phyloP scores from a whole-genome alignment of 2,888 invertebrate species.

The Xestia ashworthii region DNA sequence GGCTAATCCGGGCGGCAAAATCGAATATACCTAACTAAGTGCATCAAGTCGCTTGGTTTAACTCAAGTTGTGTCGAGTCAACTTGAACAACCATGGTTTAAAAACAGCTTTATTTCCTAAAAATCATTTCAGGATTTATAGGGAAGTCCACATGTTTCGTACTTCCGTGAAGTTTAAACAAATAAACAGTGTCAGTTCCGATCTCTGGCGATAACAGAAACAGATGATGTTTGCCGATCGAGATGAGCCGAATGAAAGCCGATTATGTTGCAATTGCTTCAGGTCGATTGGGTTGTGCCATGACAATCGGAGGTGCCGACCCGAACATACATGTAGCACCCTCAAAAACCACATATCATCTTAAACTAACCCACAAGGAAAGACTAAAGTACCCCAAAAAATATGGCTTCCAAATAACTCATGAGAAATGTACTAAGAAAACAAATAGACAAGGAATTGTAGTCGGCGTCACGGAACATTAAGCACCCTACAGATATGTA shows the following conservation, averaged over 20 bases:
- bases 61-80: not conserved
- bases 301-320: not conserved
- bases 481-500: conserved; percentile 59
- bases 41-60: not conserved
- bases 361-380: conserved; percentile 10
- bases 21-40: not conserved
- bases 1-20: not conserved
- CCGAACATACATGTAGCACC: not conserved
- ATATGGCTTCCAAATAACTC: conserved; percentile 44
- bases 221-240: not conserved
- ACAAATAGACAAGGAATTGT: conserved; percentile 59
- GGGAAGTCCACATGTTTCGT: not conserved
- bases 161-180: not conserved
- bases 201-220: not conserved
- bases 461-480: conserved; percentile 60
- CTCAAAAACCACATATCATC: conserved; percentile 5
- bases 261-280: not conserved
- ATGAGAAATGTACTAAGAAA: conserved; percentile 36
- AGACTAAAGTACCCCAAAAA: conserved; percentile 29
- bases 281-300: not conserved
- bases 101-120: not conserved
- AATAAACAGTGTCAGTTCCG: not conserved
- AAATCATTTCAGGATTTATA: not conserved
- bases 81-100: not conserved
- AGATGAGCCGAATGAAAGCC: not conserved